A percentile compares a stretch with the other conserved stretches of the same genome.
Conservation (phyloP, 1,140 invertebrate species). For the Ridgeia piscesae region DNA sequence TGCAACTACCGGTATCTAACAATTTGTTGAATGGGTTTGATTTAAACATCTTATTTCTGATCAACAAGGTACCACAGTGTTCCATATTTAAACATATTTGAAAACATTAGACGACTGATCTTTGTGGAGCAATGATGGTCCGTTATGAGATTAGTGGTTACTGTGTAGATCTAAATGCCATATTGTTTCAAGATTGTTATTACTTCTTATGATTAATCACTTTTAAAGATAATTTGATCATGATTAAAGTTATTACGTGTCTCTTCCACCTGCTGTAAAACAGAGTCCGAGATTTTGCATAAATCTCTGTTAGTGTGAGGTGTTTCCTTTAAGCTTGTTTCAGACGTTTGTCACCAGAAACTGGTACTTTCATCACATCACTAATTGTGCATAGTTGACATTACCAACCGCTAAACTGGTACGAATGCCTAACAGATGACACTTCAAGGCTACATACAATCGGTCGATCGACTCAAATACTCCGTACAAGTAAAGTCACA, state of each 20-base stretch:
- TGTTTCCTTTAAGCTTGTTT: not conserved
- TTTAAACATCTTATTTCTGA: no score
- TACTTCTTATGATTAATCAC: not conserved
- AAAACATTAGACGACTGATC: not conserved
- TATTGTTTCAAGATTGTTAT: not conserved
- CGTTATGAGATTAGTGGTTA: not conserved
- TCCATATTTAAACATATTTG: no score
- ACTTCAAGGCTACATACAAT: not conserved
- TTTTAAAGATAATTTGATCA: not conserved
- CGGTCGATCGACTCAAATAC: not conserved
- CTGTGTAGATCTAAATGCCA: not conserved
- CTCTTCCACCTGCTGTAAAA: not conserved
- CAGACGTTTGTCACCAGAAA: not conserved
- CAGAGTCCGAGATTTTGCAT: not conserved
- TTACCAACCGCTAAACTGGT: not conserved
- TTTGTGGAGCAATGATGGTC: not conserved
- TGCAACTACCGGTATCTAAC: no score
- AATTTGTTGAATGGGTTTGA: no score
- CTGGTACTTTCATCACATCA: not conserved
- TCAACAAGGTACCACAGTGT: no score
- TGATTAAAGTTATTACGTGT: not conserved
- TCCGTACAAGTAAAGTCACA: not conserved
- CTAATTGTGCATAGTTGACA: not conserved
- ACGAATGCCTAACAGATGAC: not conserved
- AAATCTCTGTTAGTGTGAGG: no score